phyloP scores from a whole-genome alignment of 1,140 invertebrate genomes.

The Limonius californicus region DNA sequence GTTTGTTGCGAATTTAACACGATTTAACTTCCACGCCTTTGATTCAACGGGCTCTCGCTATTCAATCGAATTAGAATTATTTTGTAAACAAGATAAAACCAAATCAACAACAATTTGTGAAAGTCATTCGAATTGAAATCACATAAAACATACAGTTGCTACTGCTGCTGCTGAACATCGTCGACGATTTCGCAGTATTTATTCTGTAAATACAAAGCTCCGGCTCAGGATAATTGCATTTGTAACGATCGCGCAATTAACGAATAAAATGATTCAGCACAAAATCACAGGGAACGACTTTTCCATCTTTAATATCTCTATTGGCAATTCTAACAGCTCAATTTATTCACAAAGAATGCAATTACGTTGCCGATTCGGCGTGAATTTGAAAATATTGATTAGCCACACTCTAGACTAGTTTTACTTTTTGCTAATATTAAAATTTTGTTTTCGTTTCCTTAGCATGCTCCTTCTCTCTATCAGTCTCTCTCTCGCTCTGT shows the following conservation, averaged over 20 bases:
- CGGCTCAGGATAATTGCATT: slow-evolving; percentile 42
- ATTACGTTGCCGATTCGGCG: slow-evolving; percentile 11
- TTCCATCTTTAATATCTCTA: slow-evolving; percentile 35
- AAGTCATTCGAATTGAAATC: slow-evolving; percentile 23
- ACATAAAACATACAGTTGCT: slow-evolving; percentile 20
- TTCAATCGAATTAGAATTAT: slow-evolving; percentile 23
- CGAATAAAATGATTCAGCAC: slow-evolving; percentile 40
- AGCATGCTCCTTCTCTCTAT: no score
- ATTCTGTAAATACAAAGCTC: slow-evolving; percentile 41
- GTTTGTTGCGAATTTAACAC: no score
- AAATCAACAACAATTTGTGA: slow-evolving; percentile 16
- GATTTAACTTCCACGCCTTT: no score
- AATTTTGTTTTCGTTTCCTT: no score
- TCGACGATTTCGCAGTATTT: slow-evolving; percentile 40
- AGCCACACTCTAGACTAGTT: neutral
- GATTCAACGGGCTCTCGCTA: neutral
- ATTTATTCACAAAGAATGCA: slow-evolving; percentile 32
- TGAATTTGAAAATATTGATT: neutral
- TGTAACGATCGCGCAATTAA: slow-evolving; percentile 45
- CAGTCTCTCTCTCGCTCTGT: no score
- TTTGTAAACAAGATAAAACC: slow-evolving; percentile 17
- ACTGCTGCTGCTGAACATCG: slow-evolving; percentile 14
- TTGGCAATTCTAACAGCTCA: slow-evolving; percentile 32
- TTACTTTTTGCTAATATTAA: no score
- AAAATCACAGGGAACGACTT: slow-evolving; percentile 33